Conservation (phyloP, 1,140 invertebrate species). For the Drosophila sturtevanti region DNA sequence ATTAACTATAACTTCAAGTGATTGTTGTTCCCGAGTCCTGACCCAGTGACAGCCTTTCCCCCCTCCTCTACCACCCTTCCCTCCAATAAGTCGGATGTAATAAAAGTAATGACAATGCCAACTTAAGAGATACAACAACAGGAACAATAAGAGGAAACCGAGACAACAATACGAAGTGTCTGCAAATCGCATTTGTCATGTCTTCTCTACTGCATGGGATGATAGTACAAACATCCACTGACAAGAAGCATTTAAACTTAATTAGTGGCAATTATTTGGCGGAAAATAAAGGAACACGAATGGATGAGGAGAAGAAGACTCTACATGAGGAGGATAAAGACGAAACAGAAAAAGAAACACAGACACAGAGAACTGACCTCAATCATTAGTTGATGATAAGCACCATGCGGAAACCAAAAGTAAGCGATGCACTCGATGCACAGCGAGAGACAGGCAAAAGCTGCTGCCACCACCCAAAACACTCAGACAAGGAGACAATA, state of each 20-base stretch:
- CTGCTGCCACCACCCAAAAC: constrained; percentile 24
- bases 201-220: background rate
- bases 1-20: constrained; percentile 7
- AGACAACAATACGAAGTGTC: constrained; percentile 28
- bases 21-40: background rate
- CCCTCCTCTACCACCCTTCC: background rate
- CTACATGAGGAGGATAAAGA: background rate
- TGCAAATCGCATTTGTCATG: constrained; percentile 68
- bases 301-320: background rate
- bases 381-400: constrained; percentile 79
- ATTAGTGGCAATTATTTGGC: constrained; percentile 69
- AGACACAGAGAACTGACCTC: constrained; percentile 55
- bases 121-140: constrained; percentile 12
- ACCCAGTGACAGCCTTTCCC: background rate
- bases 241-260: constrained; percentile 56
- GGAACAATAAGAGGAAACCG: background rate
- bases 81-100: constrained; percentile 12
- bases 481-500: constrained; percentile 49
- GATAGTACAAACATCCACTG: constrained; percentile 5
- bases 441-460: constrained; percentile 31
- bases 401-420: constrained; percentile 36
- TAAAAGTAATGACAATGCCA: constrained; percentile 16
- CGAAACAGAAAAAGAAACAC: background rate
- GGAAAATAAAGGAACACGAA: constrained; percentile 2
- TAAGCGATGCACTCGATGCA: constrained; percentile 30